Evolutionary conservation across 2,888 invertebrate genomes (phyloP).

Genomic region (Tetanocera ferruginea): DNA sequence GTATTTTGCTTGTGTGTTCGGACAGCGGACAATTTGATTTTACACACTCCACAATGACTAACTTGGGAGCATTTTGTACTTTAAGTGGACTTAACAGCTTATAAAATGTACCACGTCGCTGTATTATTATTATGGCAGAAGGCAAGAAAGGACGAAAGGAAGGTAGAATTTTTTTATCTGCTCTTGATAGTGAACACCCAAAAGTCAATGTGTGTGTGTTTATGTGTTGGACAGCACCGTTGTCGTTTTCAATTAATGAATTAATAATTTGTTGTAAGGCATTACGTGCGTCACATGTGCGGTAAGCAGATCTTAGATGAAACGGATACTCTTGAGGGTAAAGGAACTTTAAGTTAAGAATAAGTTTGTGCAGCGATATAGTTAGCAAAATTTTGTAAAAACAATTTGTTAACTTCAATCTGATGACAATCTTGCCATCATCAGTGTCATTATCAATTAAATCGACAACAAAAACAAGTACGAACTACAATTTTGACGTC

Average conservation of each 20-base stretch:
- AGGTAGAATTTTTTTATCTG: neutral
- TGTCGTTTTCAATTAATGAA: conserved; percentile 20
- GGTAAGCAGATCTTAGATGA: too few relatives aligned
- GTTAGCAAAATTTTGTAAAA: too few relatives aligned
- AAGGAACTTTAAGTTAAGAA: too few relatives aligned
- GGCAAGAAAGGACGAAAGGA: neutral
- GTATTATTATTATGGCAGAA: neutral
- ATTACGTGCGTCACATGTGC: too few relatives aligned
- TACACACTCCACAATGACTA: conserved; percentile 62
- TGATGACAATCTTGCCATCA: neutral
- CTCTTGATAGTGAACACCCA: neutral
- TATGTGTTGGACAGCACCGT: neutral
- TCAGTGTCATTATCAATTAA: conserved; percentile 4
- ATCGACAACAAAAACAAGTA: neutral
- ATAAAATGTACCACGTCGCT: conserved; percentile 56
- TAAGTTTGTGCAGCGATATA: too few relatives aligned
- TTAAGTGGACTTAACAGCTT: conserved; percentile 60
- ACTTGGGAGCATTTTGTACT: conserved; percentile 66
- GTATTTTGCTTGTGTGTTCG: conserved; percentile 23
- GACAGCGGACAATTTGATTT: conserved; percentile 58
- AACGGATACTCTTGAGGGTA: too few relatives aligned
- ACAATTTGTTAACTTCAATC: too few relatives aligned
- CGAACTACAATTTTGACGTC: neutral
- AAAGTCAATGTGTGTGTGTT: conserved; percentile 16
- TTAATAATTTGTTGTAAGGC: conserved; percentile 11